Evolutionary conservation across 2,113 vertebrate genomes (phyloP).

Genomic region (Megaceryle torquata): DNA sequence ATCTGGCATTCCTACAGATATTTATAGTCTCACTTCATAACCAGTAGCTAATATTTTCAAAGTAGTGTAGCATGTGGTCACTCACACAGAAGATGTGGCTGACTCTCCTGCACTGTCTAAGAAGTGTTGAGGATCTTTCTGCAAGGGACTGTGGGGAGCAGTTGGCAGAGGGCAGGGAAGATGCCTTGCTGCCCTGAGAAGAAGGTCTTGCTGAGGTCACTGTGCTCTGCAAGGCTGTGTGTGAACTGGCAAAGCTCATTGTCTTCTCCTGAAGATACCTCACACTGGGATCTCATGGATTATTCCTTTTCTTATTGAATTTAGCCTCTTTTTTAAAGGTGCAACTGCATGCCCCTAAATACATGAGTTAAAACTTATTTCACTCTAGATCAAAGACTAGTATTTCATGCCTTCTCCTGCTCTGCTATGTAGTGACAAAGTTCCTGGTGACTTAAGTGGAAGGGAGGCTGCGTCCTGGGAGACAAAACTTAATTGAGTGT

Average conservation of each 20-base stretch:
- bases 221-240: neutral
- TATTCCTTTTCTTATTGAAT: neutral
- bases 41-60: neutral
- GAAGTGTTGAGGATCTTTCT: neutral
- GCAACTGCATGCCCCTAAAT: neutral
- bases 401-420: neutral
- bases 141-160: neutral
- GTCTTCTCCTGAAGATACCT: neutral
- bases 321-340: neutral
- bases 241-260: neutral
- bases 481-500: conserved; percentile 66
- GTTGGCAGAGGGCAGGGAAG: neutral
- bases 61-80: neutral
- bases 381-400: neutral
- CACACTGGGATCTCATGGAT: neutral
- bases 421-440: conserved; percentile 29
- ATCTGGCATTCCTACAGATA: neutral
- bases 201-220: neutral
- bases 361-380: neutral
- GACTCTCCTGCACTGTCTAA: neutral
- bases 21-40: conserved; percentile 27
- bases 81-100: neutral
- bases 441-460: conserved; percentile 50
- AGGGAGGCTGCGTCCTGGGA: conserved; percentile 55
- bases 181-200: neutral